These are phyloP conservation scores for Nothobranchius kuhntae DNA, from an alignment of 2,113 vertebrate species.

Conservation along the genomic window DNA sequence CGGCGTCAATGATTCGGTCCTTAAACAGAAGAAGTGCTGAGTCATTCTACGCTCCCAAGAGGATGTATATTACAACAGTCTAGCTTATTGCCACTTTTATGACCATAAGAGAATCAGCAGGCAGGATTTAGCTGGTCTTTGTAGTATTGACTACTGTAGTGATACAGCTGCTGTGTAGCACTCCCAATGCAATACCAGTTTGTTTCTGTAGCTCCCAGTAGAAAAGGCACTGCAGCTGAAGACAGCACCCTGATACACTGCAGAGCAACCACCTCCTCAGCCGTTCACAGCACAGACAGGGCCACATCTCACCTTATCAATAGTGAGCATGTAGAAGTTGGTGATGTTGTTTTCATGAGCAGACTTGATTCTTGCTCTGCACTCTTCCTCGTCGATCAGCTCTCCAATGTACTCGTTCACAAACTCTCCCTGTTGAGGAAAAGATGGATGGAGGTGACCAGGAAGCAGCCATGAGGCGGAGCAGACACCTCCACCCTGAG, in stretches of 20 bases:
- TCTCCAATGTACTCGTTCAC: slow-evolving; percentile 98
- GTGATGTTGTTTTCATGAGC: slow-evolving; percentile 97
- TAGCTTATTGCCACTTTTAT: no score
- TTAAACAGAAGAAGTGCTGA: slow-evolving; percentile 36
- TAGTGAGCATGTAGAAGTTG: slow-evolving; percentile 98
- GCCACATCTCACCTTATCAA: slow-evolving; percentile 88
- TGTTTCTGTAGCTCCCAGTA: slow-evolving; percentile 75
- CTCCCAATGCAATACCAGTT: slow-evolving; percentile 83
- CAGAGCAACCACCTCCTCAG: slow-evolving; percentile 25
- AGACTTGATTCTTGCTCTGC: slow-evolving; percentile 88
- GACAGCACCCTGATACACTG: slow-evolving; percentile 20
- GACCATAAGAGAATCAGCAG: no score
- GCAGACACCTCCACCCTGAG: no score
- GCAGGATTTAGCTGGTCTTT: slow-evolving; percentile 12
- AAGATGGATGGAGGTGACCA: no score
- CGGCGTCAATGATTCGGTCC: slow-evolving; percentile 98
- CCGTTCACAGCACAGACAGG: background rate
- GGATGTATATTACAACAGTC: no score
- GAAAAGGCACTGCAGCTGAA: slow-evolving; percentile 16
- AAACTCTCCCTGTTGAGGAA: slow-evolving; percentile 87
- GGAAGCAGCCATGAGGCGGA: no score
- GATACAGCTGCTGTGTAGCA: slow-evolving; percentile 63
- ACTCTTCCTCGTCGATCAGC: slow-evolving; percentile 97
- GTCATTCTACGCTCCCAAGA: no score
- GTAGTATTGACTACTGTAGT: slow-evolving; percentile 74